phyloP scores from a whole-genome alignment of 2,888 invertebrate genomes.

The Sussaba pulchella region DNA sequence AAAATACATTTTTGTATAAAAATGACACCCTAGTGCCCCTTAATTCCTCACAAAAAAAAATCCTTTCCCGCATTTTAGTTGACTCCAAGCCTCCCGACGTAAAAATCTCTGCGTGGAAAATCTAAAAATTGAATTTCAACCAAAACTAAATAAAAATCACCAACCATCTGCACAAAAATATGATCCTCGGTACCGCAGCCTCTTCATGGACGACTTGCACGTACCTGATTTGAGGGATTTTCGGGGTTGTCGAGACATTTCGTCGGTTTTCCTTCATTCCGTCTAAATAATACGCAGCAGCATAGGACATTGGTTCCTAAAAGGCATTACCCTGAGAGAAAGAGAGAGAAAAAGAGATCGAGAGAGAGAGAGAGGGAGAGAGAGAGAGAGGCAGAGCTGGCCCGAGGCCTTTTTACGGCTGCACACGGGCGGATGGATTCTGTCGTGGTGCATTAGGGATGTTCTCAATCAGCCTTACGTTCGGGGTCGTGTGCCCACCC shows the following conservation, averaged over 20 bases:
- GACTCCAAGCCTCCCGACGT: too few relatives aligned
- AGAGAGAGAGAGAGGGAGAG: too few relatives aligned
- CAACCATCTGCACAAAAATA: neutral
- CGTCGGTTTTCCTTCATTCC: conserved; percentile 62
- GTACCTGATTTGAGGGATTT: neutral
- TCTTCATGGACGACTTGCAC: neutral
- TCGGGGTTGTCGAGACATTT: conserved; percentile 37
- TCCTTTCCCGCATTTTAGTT: too few relatives aligned
- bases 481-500: conserved; percentile 79
- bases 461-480: conserved; percentile 85
- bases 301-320: conserved; percentile 59
- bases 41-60: too few relatives aligned
- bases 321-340: conserved; percentile 77
- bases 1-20: too few relatives aligned
- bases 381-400: too few relatives aligned
- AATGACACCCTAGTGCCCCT: too few relatives aligned
- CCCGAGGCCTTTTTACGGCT: conserved; percentile 78
- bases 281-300: conserved; percentile 45
- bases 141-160: too few relatives aligned
- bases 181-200: neutral
- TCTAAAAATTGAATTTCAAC: too few relatives aligned
- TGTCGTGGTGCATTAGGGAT: conserved; percentile 86
- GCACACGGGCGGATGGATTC: conserved; percentile 85
- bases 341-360: conserved; percentile 35
- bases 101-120: too few relatives aligned